These are phyloP conservation scores for Rhabditoides inermis DNA, from an alignment of 2,888 invertebrate genomes.

Conservation along the genomic window DNA sequence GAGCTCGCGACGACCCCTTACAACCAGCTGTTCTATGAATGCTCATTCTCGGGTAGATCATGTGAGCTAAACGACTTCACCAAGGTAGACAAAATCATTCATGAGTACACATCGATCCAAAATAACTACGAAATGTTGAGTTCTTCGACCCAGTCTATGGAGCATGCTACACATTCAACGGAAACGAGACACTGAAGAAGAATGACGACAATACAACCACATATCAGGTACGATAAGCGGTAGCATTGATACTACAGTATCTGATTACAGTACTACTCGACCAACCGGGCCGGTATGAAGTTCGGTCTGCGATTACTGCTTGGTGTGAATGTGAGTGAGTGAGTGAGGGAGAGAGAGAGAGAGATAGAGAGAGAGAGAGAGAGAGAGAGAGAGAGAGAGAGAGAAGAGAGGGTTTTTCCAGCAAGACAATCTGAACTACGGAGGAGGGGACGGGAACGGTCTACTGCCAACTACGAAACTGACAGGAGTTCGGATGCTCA, in stretches of 20 bases:
- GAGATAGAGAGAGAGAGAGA: too few relatives aligned
- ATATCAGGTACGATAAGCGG: too few relatives aligned
- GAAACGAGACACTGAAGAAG: conserved; percentile 12
- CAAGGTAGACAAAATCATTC: background rate
- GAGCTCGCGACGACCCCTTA: too few relatives aligned
- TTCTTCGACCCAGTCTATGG: conserved; percentile 31
- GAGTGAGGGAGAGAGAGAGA: too few relatives aligned
- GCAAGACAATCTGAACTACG: too few relatives aligned
- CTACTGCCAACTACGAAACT: too few relatives aligned
- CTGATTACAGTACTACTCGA: too few relatives aligned
- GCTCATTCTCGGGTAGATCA: conserved; percentile 21
- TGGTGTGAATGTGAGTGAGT: conserved; percentile 14
- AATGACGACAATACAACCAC: too few relatives aligned
- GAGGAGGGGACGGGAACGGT: too few relatives aligned
- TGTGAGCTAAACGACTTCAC: conserved; percentile 5
- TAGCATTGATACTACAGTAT: too few relatives aligned
- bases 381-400: background rate
- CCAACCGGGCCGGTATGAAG: conserved; percentile 24
- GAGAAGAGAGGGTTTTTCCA: background rate
- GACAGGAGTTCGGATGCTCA: too few relatives aligned
- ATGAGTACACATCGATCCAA: background rate
- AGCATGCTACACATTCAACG: conserved; percentile 29
- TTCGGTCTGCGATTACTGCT: conserved; percentile 26
- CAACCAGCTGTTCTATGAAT: conserved; percentile 25
- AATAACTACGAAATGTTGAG: background rate